phyloP scores from a whole-genome alignment of 2,888 invertebrate genomes.

The Heliconius erato region DNA sequence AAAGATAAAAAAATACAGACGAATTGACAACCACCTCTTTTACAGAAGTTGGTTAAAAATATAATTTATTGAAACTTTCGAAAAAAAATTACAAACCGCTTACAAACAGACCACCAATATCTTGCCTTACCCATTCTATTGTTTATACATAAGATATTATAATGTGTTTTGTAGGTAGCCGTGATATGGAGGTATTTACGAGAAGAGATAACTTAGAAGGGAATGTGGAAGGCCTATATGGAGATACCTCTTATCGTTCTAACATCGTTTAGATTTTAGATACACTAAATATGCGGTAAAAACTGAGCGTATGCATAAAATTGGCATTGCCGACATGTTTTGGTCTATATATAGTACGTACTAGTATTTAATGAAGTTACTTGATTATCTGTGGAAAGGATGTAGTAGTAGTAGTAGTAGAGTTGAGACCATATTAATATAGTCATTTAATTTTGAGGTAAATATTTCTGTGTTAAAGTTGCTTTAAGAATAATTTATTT shows the following conservation, averaged over 20 bases:
- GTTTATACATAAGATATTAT: constrained; percentile 80
- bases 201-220: constrained; percentile 67
- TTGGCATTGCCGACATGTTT: constrained; percentile 12
- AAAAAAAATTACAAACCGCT: constrained; percentile 52
- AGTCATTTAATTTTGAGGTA: not conserved
- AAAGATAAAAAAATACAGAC: too few relatives aligned
- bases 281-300: constrained; percentile 39
- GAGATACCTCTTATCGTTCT: constrained; percentile 46
- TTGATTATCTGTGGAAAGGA: not conserved
- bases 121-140: constrained; percentile 79
- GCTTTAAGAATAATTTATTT: not conserved
- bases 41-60: too few relatives aligned
- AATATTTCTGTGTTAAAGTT: not conserved
- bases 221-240: constrained; percentile 61
- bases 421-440: too few relatives aligned
- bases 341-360: not conserved
- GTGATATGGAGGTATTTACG: constrained; percentile 76
- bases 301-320: constrained; percentile 26
- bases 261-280: constrained; percentile 45
- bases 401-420: too few relatives aligned
- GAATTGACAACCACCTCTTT: too few relatives aligned
- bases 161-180: constrained; percentile 82
- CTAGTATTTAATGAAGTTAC: constrained; percentile 10
- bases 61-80: too few relatives aligned
- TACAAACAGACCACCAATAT: constrained; percentile 53